Percentiles rank a stretch among this genome's conserved stretches.
Evolutionary conservation across 2,113 vertebrate genomes (phyloP).

Genomic region (Nyctibius bracteatus): DNA sequence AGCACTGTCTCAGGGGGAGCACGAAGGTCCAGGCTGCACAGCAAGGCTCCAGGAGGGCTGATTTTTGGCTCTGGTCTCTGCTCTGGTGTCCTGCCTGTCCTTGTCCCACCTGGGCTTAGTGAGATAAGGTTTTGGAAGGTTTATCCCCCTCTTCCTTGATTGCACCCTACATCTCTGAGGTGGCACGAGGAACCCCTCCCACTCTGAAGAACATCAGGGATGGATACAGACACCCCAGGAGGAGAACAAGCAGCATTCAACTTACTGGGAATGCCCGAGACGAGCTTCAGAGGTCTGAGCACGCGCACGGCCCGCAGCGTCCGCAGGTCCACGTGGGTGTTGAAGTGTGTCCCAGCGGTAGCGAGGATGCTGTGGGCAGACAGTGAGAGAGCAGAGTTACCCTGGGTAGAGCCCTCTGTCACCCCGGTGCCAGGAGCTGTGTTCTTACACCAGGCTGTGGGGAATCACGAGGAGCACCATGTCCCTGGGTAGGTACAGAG

Average conservation of each 20-base stretch:
- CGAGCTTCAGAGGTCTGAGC: constrained; percentile 93
- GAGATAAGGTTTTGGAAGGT: fast-evolving
- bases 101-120: neutral
- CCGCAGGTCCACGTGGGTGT: constrained; percentile 94
- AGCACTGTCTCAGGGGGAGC: neutral
- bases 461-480: fast-evolving
- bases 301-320: constrained; percentile 93
- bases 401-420: neutral
- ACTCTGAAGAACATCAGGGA: neutral
- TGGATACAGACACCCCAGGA: fast-evolving
- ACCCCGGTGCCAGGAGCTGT: neutral
- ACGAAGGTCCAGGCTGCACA: neutral
- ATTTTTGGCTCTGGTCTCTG: neutral
- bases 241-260: neutral
- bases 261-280: constrained; percentile 97
- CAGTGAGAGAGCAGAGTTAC: constrained; percentile 41
- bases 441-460: fast-evolving
- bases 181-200: neutral
- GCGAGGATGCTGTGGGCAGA: constrained; percentile 87
- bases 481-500: neutral
- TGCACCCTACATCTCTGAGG: fast-evolving
- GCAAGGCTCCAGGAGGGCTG: neutral
- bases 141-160: neutral
- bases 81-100: neutral
- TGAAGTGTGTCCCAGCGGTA: constrained; percentile 93